phyloP scores from a whole-genome alignment of 1,140 invertebrate genomes.

The Leptinotarsa undecemlineata region DNA sequence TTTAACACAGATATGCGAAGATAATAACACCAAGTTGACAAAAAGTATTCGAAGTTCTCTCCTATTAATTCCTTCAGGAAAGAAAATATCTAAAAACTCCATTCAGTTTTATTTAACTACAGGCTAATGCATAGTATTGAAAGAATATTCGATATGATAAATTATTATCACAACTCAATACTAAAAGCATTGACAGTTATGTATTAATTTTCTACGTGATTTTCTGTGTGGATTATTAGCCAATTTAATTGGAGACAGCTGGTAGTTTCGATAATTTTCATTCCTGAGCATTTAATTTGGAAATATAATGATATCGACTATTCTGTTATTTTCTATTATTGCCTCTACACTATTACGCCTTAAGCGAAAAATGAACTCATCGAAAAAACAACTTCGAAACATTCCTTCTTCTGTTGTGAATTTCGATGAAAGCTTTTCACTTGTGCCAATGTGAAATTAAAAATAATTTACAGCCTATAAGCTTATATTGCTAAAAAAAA shows the following conservation, averaged over 20 bases:
- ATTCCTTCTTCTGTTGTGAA: neutral
- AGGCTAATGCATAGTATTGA: too few species aligned
- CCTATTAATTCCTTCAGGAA: too few species aligned
- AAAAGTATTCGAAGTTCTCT: neutral
- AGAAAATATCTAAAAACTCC: too few species aligned
- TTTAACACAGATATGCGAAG: constrained; percentile 37
- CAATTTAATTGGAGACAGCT: too few species aligned
- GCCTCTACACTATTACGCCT: constrained; percentile 45
- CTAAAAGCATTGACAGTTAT: too few species aligned
- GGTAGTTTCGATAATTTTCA: neutral
- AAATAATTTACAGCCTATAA: neutral
- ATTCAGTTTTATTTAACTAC: too few species aligned
- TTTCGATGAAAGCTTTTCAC: neutral
- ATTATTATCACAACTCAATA: too few species aligned
- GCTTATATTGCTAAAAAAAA: neutral
- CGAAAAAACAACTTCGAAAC: neutral
- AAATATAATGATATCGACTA: constrained; percentile 11
- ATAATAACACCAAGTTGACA: constrained; percentile 20
- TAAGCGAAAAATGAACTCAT: constrained; percentile 16
- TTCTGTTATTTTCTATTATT: constrained; percentile 38
- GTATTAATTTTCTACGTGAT: too few species aligned
- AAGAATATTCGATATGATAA: too few species aligned
- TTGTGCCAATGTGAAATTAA: neutral
- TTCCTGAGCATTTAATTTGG: neutral
- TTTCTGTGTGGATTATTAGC: too few species aligned